Evolutionary conservation across 2,113 vertebrate genomes (phyloP).

Genomic region (Semicossyphus pulcher): DNA sequence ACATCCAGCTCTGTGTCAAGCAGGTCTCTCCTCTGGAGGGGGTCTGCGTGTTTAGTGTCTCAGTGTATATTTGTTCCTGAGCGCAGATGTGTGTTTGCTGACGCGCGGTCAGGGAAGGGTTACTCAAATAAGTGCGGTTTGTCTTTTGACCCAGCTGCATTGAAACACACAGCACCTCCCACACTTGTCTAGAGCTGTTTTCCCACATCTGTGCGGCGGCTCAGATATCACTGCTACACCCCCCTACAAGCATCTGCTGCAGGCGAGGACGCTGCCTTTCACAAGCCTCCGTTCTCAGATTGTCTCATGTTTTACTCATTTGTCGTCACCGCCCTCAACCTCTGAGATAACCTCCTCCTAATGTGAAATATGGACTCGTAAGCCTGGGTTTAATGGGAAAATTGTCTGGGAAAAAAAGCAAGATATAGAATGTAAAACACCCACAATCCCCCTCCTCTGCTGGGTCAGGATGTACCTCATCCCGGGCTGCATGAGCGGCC

Average conservation of each 20-base stretch:
- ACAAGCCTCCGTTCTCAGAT: constrained; percentile 20
- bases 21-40: constrained; percentile 33
- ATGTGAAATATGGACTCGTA: not conserved
- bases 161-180: constrained; percentile 65
- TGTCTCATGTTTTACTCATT: constrained; percentile 34
- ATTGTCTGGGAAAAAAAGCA: not conserved
- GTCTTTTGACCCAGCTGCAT: constrained; percentile 61
- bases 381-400: not conserved
- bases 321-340: constrained; percentile 36
- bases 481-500: constrained; percentile 38
- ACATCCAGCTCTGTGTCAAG: constrained; percentile 32
- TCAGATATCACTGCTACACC: constrained; percentile 73
- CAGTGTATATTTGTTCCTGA: constrained; percentile 40
- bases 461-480: constrained; percentile 11
- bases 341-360: constrained; percentile 30
- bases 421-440: not conserved
- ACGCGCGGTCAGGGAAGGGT: constrained; percentile 45
- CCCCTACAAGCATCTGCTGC: constrained; percentile 66
- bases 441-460: constrained; percentile 5
- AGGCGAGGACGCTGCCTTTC: constrained; percentile 32
- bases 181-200: constrained; percentile 59
- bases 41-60: constrained; percentile 36
- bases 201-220: constrained; percentile 76
- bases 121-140: constrained; percentile 68
- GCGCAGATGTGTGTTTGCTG: constrained; percentile 56